phyloP scores from a whole-genome alignment of 2,797 vertebrate species.

The Hapalemur alaotrensis region DNA sequence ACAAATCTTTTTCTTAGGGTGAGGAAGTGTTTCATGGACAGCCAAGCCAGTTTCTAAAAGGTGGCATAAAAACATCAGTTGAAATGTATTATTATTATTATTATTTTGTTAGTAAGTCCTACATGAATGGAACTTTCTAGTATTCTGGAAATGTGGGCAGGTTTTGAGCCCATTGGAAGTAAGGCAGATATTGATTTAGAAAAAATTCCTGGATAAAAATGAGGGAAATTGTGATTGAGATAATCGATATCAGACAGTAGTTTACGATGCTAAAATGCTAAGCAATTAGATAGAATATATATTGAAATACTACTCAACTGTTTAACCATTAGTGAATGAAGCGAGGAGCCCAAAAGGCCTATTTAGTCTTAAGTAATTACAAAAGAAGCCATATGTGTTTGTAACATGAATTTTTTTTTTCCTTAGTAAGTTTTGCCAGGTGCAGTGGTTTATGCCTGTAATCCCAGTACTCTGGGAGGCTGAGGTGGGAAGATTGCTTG shows the following conservation, averaged over 20 bases:
- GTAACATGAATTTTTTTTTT: not conserved
- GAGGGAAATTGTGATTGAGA: slow-evolving; percentile 3
- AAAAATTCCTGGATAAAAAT: not conserved
- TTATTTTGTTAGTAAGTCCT: slow-evolving; percentile 19
- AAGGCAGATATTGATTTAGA: not conserved
- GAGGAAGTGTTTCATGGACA: slow-evolving; percentile 5
- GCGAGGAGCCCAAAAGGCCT: not conserved
- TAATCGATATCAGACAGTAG: not conserved
- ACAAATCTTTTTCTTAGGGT: not conserved
- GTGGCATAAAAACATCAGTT: not conserved
- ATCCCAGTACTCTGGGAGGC: not conserved
- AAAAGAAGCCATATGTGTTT: not conserved
- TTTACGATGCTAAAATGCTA: slow-evolving; percentile 28
- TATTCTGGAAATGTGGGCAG: slow-evolving; percentile 10
- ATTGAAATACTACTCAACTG: not conserved
- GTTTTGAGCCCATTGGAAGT: not conserved
- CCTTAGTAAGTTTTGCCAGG: not conserved
- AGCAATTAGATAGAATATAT: not conserved
- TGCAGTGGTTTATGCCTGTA: not conserved
- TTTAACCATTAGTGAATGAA: not conserved
- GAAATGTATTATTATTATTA: not conserved
- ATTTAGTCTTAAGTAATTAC: not conserved
- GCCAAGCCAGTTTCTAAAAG: slow-evolving; percentile 37
- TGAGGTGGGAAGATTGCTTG: not conserved
- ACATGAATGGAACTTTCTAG: not conserved